Evolutionary conservation across 2,113 vertebrate species (phyloP).

Genomic region (Oceanites oceanicus): DNA sequence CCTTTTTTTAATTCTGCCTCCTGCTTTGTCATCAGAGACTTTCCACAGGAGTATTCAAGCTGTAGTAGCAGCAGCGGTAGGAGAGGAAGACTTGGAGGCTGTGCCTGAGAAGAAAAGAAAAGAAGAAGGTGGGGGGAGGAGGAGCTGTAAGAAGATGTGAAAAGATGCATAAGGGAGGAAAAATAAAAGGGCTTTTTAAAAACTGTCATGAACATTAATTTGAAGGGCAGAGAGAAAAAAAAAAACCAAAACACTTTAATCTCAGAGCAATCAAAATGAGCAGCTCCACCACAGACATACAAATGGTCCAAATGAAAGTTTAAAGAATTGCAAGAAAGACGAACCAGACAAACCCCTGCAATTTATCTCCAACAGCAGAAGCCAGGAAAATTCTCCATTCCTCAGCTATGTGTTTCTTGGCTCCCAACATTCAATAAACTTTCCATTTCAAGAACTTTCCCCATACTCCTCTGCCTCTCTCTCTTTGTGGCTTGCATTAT

Average conservation of each 20-base stretch:
- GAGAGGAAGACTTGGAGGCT: not conserved
- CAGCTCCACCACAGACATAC: not conserved
- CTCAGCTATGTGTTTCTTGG: constrained; percentile 27
- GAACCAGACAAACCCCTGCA: not conserved
- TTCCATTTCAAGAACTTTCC: not conserved
- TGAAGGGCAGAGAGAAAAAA: not conserved
- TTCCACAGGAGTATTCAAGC: not conserved
- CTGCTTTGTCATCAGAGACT: not conserved
- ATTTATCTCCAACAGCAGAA: constrained; percentile 20
- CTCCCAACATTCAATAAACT: not conserved
- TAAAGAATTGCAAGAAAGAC: not conserved
- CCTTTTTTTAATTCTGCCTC: not conserved
- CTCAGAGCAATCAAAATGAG: constrained; percentile 1
- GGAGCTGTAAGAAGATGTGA: not conserved
- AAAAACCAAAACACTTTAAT: not conserved
- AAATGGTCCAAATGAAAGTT: not conserved
- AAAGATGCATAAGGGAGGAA: not conserved
- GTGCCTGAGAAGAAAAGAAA: not conserved
- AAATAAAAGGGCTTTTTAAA: constrained; percentile 9
- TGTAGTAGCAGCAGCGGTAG: not conserved
- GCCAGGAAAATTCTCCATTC: not conserved
- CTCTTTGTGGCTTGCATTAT: not conserved
- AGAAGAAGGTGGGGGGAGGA: not conserved
- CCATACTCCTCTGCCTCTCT: not conserved
- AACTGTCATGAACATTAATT: not conserved